Evolutionary conservation across 2,888 invertebrate species (phyloP), one percentile per base, ranked within the genome.

Genomic region (Hedya salicella): DNA sequence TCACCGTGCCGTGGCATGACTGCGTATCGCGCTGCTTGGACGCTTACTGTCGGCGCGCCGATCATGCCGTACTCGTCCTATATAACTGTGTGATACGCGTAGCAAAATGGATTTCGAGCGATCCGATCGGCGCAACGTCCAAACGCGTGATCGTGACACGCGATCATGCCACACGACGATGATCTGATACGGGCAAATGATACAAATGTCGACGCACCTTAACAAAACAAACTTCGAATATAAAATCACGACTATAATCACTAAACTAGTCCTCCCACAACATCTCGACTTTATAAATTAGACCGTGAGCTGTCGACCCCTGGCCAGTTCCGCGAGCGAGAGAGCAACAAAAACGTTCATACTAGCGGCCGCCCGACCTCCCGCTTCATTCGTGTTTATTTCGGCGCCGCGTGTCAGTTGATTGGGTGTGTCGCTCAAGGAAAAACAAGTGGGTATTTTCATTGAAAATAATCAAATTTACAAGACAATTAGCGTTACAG

Each of bases 401-500:
- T 89, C 86, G 81, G 87, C 89, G 80, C 85, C 78, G 75, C 80
- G 80, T 78, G 78, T 71, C 76, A 73, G 79, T 79, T 74, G 79
- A 79, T 86, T 86, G 88, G 88, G 90, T 88, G 89, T 90, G 88
- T 87, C 86, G 74, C 73, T 76, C 70, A 72, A 74, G 72, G 69
- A 69, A 75, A 71, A 80, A 82, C 71, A 87, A 88, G 89, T 91
- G 89, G 75, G 90, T 90, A 84, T 68, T 69, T 60, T 36, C 25
- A 54, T 14, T 19, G 30, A 40, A 54, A 32, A 49, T 16, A 14
- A 56, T 19, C 49, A 50, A 49, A 17, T 2, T 42, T 50, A 11
- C 14, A 50, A 40, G 9, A 50, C 16, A 40, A 42, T 42, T 17
- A 40, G 17, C 39, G 54, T 16, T 11, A 62, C 21, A 53, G 65